Conservation (phyloP, 2,888 invertebrate species). For the Clistopyga incitator region DNA sequence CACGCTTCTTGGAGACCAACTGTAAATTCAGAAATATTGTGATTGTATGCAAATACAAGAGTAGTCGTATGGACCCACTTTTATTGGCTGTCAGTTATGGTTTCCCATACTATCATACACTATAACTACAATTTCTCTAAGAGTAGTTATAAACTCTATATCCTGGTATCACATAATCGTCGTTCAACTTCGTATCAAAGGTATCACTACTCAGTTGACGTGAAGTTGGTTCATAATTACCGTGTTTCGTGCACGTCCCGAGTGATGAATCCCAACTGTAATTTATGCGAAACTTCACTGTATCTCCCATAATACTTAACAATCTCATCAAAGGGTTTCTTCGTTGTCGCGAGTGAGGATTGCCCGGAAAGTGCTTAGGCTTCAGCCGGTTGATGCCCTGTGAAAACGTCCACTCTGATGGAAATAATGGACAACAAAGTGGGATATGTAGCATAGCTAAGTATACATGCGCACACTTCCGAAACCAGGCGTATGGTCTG, state of each 20-base stretch:
- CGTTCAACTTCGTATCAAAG: neutral
- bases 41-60: no score
- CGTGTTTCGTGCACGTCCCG: neutral
- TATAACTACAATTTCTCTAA: no score
- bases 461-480: neutral
- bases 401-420: constrained; percentile 44
- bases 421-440: constrained; percentile 18
- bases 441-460: neutral
- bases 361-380: constrained; percentile 2
- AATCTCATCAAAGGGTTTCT: constrained; percentile 29
- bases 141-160: no score
- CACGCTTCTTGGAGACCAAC: no score
- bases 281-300: neutral
- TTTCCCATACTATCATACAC: no score
- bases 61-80: no score
- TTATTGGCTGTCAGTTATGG: no score
- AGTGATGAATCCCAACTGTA: neutral
- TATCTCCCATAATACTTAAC: neutral
- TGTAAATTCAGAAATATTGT: no score
- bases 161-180: no score
- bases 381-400: constrained; percentile 8
- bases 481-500: neutral
- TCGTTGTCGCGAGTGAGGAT: neutral
- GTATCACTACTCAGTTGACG: neutral
- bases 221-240: neutral